Base-by-base conservation (phyloP, 2,888 invertebrate species). In the Poecilus cupreus region DNA sequence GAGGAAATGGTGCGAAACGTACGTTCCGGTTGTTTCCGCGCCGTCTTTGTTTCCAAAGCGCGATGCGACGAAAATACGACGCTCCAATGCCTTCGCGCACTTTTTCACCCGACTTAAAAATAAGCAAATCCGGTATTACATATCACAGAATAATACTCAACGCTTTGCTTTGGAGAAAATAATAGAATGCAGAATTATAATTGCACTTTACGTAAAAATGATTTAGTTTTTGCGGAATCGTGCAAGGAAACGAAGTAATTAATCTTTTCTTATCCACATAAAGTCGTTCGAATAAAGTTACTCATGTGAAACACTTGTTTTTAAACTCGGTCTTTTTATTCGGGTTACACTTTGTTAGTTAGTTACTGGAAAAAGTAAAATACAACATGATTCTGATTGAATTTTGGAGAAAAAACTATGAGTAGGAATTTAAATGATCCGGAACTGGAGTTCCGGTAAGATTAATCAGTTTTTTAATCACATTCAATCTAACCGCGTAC, bases 181-280 rank as follows among this genome's bases (percentile, higher is more conserved):
- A 43, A 8, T 43, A 43, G 16, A 54, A 13, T 22, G 10, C 68
- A 72, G 22, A 72, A 72, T 72, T 43, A 72, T 72, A 72, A 72
- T 75, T 75, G 75, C 75, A 75, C 18, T 24, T 49, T 26, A 72
- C 13, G 51, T 75, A 32, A 75, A 75, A 75, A 75, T 51, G 51
- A 75, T 75, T 32, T n/a, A 24, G 51, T 75, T 75, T 54, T 75
- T 75, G 51, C 32, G 0, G 51, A 77, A 57, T 51, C 26, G 51
- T 49, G 64, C 78, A 78, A 43, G 78, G 78, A 78, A 68, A 64
- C 60, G 39, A 16, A 64, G 39, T 78, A 78, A 60, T 78, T 60
- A 78, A 64, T 60, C 49, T 78, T 78, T 78, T 78, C 49, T 78
- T 78, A 68, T 68, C 46, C 32, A 78, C 49, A 78, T 78, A 78